A percentile compares a stretch with the other conserved stretches of the same genome.
Conservation (phyloP, 2,797 vertebrate genomes). For the Picus viridis region DNA sequence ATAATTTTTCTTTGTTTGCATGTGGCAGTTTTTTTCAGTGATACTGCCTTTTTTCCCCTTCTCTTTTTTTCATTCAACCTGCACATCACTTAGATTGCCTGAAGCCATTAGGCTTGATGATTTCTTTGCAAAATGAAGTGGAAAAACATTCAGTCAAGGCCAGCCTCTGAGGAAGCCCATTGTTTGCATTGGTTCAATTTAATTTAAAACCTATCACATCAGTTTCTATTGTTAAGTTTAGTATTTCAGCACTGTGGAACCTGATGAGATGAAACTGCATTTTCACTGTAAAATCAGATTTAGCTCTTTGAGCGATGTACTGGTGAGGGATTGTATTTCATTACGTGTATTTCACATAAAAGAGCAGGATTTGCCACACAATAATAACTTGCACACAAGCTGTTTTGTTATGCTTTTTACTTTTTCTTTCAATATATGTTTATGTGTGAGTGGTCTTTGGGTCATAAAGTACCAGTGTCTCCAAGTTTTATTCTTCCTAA, state of each 20-base stretch:
- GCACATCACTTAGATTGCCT: conserved; percentile 24
- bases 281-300: conserved; percentile 60
- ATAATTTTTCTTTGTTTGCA: conserved; percentile 19
- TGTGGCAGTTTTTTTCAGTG: not conserved
- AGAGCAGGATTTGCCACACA: not conserved
- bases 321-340: conserved; percentile 40
- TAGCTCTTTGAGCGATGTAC: conserved; percentile 58
- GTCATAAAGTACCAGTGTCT: not conserved
- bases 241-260: conserved; percentile 42
- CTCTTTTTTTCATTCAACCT: conserved; percentile 30
- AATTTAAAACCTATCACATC: conserved; percentile 53
- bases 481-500: not conserved
- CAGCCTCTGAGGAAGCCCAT: conserved; percentile 26
- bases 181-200: conserved; percentile 67
- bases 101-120: conserved; percentile 52
- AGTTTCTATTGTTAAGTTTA: conserved; percentile 55
- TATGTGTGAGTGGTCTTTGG: not conserved
- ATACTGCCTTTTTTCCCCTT: not conserved
- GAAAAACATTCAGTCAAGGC: conserved; percentile 54
- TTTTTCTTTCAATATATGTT: not conserved
- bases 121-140: conserved; percentile 65
- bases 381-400: not conserved
- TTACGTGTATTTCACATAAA: conserved; percentile 42
- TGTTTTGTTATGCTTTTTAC: not conserved
- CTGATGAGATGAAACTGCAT: conserved; percentile 63